Conservation (phyloP, 1,140 invertebrate genomes). For the Ridgeia piscesae region DNA sequence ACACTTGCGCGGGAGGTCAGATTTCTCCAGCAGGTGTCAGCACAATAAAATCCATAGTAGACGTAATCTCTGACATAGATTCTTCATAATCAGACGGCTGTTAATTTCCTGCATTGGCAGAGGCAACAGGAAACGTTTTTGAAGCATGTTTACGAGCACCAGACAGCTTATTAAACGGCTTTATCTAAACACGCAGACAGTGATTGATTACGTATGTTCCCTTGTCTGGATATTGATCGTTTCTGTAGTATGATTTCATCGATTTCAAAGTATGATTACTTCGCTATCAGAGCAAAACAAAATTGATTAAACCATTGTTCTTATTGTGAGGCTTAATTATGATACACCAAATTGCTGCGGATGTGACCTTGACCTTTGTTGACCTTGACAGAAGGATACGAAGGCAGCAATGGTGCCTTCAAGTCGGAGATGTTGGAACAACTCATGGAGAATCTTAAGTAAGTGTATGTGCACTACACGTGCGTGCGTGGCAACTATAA, state of each 20-base stretch:
- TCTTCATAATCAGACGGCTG: background rate
- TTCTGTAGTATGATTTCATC: background rate
- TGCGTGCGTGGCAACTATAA: background rate
- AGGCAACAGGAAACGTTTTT: background rate
- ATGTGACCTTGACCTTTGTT: background rate
- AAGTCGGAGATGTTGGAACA: conserved; percentile 1
- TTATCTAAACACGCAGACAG: too few species aligned
- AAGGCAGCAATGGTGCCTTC: background rate
- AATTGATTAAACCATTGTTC: background rate
- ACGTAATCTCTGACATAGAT: background rate
- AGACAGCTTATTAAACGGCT: background rate
- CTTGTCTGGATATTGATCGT: background rate
- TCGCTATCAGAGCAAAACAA: background rate
- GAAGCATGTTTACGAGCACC: background rate
- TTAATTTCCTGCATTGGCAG: background rate
- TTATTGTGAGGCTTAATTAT: background rate
- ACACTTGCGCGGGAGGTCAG: background rate
- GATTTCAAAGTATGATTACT: background rate
- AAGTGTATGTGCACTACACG: background rate
- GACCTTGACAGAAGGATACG: conserved; percentile 11
- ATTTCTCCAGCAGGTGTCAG: background rate
- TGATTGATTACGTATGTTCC: background rate
- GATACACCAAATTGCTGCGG: background rate
- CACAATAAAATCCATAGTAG: background rate
- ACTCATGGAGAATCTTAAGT: conserved; percentile 12